Evolutionary conservation across 2,797 vertebrate genomes (phyloP).

Genomic region (Benthosema pterotum): DNA sequence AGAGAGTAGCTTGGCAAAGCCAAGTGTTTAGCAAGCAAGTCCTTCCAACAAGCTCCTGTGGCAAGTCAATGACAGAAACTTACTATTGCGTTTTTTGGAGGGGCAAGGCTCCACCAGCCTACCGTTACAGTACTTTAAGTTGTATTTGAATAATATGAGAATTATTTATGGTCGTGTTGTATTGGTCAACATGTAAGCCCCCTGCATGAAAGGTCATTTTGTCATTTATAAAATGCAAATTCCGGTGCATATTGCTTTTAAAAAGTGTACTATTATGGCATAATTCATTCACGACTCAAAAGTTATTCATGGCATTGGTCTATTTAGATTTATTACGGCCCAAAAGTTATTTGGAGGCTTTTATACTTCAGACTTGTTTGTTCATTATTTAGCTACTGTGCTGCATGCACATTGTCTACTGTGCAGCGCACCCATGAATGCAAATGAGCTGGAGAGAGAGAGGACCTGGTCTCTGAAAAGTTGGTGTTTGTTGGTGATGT

Average conservation of each 20-base stretch:
- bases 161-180: too few species aligned
- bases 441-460: background rate
- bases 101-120: conserved; percentile 8
- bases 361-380: background rate
- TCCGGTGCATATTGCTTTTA: background rate
- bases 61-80: conserved; percentile 8
- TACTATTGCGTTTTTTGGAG: conserved; percentile 3
- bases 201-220: too few species aligned
- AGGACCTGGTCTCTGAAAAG: too few species aligned
- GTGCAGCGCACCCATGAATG: too few species aligned
- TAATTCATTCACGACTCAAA: background rate
- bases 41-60: conserved; percentile 27
- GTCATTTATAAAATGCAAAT: too few species aligned
- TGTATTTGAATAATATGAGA: conserved; percentile 1
- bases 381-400: background rate
- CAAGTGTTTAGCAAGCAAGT: conserved; percentile 33
- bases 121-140: conserved; percentile 7
- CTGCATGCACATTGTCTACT: background rate
- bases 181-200: too few species aligned
- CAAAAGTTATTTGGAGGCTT: background rate
- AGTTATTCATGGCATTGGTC: background rate
- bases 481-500: background rate
- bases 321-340: background rate
- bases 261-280: background rate
- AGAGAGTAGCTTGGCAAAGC: conserved; percentile 14